A percentile compares a stretch with the other conserved stretches of the same genome.
Conservation (phyloP, 2,797 vertebrate species). For the Gymnodraco acuticeps region DNA sequence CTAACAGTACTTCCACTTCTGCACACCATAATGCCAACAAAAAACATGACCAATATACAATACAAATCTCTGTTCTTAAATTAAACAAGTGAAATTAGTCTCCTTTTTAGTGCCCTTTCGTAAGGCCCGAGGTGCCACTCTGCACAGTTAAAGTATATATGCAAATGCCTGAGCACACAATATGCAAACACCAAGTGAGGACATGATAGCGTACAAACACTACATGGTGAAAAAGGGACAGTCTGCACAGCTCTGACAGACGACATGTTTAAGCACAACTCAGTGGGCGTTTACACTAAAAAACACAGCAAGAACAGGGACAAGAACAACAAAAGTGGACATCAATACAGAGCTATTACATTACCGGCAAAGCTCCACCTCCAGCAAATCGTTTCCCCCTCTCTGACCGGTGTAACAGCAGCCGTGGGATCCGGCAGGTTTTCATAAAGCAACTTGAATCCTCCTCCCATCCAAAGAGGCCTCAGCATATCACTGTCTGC, state of each 20-base stretch:
- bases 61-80: not conserved
- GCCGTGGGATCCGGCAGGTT: slow-evolving; percentile 36
- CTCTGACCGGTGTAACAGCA: slow-evolving; percentile 41
- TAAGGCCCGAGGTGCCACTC: not conserved
- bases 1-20: not conserved
- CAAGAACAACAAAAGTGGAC: slow-evolving; percentile 36
- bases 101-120: not conserved
- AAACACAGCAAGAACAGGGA: slow-evolving; percentile 37
- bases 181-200: slow-evolving; percentile 49
- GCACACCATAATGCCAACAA: not conserved
- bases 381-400: not conserved
- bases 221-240: not conserved
- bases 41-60: not conserved
- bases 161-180: slow-evolving; percentile 23
- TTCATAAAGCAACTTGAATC: slow-evolving; percentile 61
- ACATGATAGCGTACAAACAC: not conserved
- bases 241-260: not conserved
- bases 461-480: slow-evolving; percentile 58
- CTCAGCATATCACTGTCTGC: slow-evolving; percentile 54
- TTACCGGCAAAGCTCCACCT: slow-evolving; percentile 52
- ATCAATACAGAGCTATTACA: slow-evolving; percentile 50
- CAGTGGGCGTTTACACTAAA: slow-evolving; percentile 19
- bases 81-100: not conserved
- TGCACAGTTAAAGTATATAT: not conserved
- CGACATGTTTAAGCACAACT: slow-evolving; percentile 2